These are phyloP conservation scores for Pedetes capensis DNA, from an alignment of 2,113 vertebrate genomes.

Conservation along the genomic window DNA sequence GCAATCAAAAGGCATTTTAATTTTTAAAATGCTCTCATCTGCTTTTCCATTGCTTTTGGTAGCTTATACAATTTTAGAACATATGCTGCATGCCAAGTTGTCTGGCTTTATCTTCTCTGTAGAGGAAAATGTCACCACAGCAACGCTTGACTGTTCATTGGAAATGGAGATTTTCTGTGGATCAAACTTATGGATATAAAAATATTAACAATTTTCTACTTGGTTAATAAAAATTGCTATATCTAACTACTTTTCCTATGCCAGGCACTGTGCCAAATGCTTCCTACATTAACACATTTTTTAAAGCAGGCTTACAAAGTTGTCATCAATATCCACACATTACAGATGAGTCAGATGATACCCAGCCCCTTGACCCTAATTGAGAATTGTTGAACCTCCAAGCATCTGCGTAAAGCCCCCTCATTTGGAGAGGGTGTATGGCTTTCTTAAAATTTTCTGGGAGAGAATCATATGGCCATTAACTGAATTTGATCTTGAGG, in stretches of 20 bases:
- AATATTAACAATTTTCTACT: constrained; percentile 17
- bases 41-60: constrained; percentile 65
- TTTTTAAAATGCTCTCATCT: constrained; percentile 75
- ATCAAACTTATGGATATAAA: constrained; percentile 29
- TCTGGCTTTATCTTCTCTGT: constrained; percentile 62
- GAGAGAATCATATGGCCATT: neutral
- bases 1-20: constrained; percentile 75
- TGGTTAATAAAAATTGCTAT: neutral
- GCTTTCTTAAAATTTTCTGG: neutral
- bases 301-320: neutral
- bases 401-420: neutral
- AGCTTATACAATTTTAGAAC: constrained; percentile 67
- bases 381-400: neutral
- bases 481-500: neutral
- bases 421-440: neutral
- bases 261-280: neutral
- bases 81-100: constrained; percentile 68
- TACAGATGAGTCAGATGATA: neutral
- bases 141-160: constrained; percentile 9
- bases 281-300: neutral
- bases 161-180: constrained; percentile 29
- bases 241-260: neutral
- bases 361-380: neutral
- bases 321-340: neutral
- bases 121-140: constrained; percentile 46